phyloP scores from a whole-genome alignment of 2,888 invertebrate species.

The Operophtera brumata region DNA sequence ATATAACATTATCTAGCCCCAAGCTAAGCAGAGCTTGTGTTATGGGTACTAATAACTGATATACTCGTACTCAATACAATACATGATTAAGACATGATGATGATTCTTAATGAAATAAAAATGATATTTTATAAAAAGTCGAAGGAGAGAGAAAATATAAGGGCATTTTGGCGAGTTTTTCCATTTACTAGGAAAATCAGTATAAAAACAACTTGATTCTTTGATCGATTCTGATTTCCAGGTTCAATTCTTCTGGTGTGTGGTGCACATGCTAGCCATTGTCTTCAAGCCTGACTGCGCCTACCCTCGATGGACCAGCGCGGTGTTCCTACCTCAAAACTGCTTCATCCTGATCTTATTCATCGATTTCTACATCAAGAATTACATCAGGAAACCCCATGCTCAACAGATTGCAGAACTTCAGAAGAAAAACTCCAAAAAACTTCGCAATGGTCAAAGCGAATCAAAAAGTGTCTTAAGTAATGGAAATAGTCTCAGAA shows the following conservation, averaged over 20 bases:
- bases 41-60: too few species aligned
- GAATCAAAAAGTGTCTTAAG: background rate
- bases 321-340: slow-evolving; percentile 83
- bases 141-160: too few species aligned
- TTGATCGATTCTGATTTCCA: slow-evolving; percentile 60
- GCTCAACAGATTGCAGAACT: slow-evolving; percentile 5
- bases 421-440: background rate
- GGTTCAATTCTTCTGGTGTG: slow-evolving; percentile 83
- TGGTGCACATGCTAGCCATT: slow-evolving; percentile 75
- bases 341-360: slow-evolving; percentile 84
- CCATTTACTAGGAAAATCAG: too few species aligned
- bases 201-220: too few species aligned
- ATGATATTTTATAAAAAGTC: too few species aligned
- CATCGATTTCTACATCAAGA: slow-evolving; percentile 83
- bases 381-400: slow-evolving; percentile 74
- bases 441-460: background rate
- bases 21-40: too few species aligned
- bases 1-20: too few species aligned
- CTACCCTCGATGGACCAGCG: slow-evolving; percentile 79
- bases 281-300: slow-evolving; percentile 77
- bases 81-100: too few species aligned
- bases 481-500: background rate
- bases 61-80: too few species aligned
- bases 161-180: too few species aligned
- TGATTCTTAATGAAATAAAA: too few species aligned